phyloP scores from a whole-genome alignment of 2,113 vertebrate genomes.

The Lampris megalopsis region DNA sequence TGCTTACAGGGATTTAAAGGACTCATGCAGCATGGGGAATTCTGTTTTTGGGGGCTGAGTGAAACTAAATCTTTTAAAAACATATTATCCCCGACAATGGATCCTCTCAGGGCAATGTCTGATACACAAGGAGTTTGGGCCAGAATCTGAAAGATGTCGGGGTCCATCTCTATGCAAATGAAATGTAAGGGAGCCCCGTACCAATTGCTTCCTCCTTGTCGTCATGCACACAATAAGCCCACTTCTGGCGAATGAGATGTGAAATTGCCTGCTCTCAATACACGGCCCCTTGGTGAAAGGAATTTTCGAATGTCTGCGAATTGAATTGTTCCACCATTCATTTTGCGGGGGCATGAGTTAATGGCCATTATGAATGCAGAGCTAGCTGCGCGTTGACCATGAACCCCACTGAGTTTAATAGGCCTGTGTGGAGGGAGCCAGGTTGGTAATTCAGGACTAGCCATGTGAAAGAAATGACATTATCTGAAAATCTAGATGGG shows the following conservation, averaged over 20 bases:
- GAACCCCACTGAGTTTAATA: constrained; percentile 63
- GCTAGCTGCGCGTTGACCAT: constrained; percentile 57
- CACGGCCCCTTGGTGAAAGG: constrained; percentile 67
- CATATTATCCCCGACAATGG: constrained; percentile 69
- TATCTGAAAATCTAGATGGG: constrained; percentile 53
- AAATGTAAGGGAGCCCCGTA: constrained; percentile 69
- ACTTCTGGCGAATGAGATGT: constrained; percentile 77
- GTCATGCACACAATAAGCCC: constrained; percentile 76
- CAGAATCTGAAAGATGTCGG: constrained; percentile 55
- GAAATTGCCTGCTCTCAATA: constrained; percentile 78
- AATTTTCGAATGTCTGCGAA: constrained; percentile 71
- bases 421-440: constrained; percentile 50
- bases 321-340: constrained; percentile 77
- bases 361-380: constrained; percentile 77
- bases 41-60: constrained; percentile 50
- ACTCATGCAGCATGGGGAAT: constrained; percentile 56
- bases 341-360: constrained; percentile 64
- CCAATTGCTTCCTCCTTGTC: constrained; percentile 59
- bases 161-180: constrained; percentile 40
- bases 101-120: constrained; percentile 51
- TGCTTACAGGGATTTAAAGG: constrained; percentile 49
- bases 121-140: constrained; percentile 47
- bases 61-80: constrained; percentile 67
- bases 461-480: constrained; percentile 60
- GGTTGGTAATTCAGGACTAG: constrained; percentile 61